Base-by-base conservation (phyloP, 2,113 vertebrate species). In the Thalassarche chlororhynchos region DNA sequence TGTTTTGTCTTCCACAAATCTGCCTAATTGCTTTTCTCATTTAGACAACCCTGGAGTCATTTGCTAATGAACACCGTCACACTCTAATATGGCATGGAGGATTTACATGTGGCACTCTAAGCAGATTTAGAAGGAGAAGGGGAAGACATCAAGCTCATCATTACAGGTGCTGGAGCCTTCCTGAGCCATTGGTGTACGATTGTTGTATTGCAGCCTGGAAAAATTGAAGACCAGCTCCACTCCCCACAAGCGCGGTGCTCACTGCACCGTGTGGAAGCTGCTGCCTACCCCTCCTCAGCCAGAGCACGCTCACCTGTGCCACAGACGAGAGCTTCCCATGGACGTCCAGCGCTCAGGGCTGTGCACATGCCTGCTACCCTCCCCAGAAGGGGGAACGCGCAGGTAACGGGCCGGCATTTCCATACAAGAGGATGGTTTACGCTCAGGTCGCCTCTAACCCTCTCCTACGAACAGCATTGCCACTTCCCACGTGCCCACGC, bases 11-110 rank as follows among this genome's bases (percentile, higher is more conserved):
- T 93, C 89, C 94, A 93, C 88, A 89, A 95, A 94, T 95, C 58
- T 49, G 85, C 84, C 85, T 98, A 97, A 98, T 97, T 97, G 90
- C 97, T 94, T 75, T 94, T 95, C 97, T 97, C 97, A 84, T 97
- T 97, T 94, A 97, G 96, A 83, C 95, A 97, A 47, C 96, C 92
- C 97, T 64, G 64, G 80, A 98, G 94, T 87, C 81, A 82, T 97
- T 97, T 89, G 92, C 97, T 98, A 96, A 98, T 32, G 79, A 98
- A 91, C 94, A 87, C 68, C 26, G 3, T 91, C 68, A 64, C 10
- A 49, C 72, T 58, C 94, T 95, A 95, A 93, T 55, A 24, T 8
- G 66, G 94, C 89, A 69, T 44, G 82, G 76, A 74, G 97, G 90
- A 74, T 96, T 97, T 90, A 75, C 96, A 84, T 6, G 77, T 47